Conservation (phyloP, 1,140 invertebrate species). For the Zaprionus inermis region DNA sequence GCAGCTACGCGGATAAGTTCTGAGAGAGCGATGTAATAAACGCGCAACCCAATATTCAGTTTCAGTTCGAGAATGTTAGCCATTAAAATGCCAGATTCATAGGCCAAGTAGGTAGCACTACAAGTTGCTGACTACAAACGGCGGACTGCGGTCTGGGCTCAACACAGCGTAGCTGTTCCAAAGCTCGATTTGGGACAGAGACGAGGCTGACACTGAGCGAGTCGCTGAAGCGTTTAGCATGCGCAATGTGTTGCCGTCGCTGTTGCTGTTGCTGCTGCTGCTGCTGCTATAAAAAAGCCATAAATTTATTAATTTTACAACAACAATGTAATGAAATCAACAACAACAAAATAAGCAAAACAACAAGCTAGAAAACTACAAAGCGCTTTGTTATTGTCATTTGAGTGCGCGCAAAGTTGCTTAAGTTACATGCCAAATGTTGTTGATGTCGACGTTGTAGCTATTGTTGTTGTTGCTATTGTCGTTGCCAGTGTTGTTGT, state of each 20-base stretch:
- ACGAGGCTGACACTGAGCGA: conserved; percentile 34
- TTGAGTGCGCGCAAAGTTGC: conserved; percentile 29
- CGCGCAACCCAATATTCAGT: too few species aligned
- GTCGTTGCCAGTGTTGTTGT: conserved; percentile 12
- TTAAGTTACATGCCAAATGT: conserved; percentile 39
- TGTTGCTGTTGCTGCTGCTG: not conserved
- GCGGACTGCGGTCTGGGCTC: not conserved
- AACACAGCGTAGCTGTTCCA: not conserved
- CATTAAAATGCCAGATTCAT: not conserved
- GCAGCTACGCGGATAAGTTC: not conserved
- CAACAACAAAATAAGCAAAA: conserved; percentile 8
- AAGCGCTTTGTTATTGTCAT: conserved; percentile 41
- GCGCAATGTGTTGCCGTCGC: conserved; percentile 27
- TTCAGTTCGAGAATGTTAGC: not conserved
- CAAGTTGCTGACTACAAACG: not conserved
- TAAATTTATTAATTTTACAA: conserved; percentile 50
- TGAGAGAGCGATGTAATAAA: not conserved
- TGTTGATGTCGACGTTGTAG: conserved; percentile 12
- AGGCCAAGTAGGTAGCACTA: not conserved
- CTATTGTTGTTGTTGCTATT: conserved; percentile 9
- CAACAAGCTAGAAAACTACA: conserved; percentile 30
- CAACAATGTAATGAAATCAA: conserved; percentile 9
- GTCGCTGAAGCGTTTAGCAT: conserved; percentile 52
- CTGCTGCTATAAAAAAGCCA: conserved; percentile 32
- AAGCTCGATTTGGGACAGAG: conserved; percentile 19